Evolutionary conservation across 2,113 vertebrate genomes (phyloP).

Genomic region (Mirounga angustirostris): DNA sequence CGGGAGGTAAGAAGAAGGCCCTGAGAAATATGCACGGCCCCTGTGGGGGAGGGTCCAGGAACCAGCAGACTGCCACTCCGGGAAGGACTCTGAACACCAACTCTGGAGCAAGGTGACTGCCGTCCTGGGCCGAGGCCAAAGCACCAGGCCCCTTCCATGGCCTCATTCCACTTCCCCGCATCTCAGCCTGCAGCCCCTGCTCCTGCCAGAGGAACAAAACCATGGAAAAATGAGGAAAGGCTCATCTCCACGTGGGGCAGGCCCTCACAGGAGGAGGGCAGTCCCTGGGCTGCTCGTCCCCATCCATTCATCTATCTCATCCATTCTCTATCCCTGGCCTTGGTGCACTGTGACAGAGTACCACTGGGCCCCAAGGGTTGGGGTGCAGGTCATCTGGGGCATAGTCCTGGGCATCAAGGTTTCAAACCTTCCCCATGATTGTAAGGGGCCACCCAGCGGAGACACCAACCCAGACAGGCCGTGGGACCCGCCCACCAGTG

Average conservation of each 20-base stretch:
- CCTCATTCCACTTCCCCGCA: background rate
- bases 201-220: background rate
- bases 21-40: background rate
- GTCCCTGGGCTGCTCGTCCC: rapidly evolving
- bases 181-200: background rate
- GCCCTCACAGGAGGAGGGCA: background rate
- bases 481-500: background rate
- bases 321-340: background rate
- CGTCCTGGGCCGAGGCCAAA: rapidly evolving
- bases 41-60: background rate
- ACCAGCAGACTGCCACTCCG: background rate
- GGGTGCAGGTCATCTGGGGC: background rate
- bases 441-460: background rate
- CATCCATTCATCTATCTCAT: rapidly evolving
- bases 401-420: background rate
- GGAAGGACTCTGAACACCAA: background rate
- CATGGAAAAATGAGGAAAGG: rapidly evolving
- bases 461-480: no score
- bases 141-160: rapidly evolving
- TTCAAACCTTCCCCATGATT: rapidly evolving
- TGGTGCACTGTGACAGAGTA: rapidly evolving
- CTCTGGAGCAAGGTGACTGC: background rate
- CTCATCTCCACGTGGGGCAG: rapidly evolving
- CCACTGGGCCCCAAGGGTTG: background rate
- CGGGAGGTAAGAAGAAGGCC: background rate